Evolutionary conservation across 1,140 invertebrate genomes (phyloP).

Genomic region (Calliopsis andreniformis): DNA sequence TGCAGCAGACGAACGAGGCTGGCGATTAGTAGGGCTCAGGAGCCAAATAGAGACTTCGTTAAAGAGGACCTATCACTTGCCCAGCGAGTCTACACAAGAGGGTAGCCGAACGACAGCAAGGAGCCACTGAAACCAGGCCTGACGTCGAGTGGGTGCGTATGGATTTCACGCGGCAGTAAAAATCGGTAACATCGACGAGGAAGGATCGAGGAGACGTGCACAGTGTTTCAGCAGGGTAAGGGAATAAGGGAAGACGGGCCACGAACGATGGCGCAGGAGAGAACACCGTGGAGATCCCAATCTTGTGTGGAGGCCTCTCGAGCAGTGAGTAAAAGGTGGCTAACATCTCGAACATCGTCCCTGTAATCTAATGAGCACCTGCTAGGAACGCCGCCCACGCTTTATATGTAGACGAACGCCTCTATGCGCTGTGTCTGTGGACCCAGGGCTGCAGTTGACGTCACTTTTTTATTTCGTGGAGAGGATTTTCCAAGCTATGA

Average conservation of each 20-base stretch:
- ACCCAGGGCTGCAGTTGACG: constrained; percentile 53
- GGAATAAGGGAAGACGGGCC: constrained; percentile 31
- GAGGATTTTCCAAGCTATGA: no score
- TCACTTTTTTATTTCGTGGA: no score
- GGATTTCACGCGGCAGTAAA: constrained; percentile 52
- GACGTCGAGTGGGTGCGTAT: constrained; percentile 40
- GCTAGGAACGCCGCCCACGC: constrained; percentile 76
- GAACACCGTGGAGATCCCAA: constrained; percentile 72
- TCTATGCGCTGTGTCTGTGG: constrained; percentile 48
- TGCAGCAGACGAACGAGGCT: no score
- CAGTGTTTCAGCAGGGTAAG: constrained; percentile 30
- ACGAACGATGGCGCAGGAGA: constrained; percentile 52
- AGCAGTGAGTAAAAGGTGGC: constrained; percentile 79
- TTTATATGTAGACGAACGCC: constrained; percentile 71
- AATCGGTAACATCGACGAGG: constrained; percentile 51
- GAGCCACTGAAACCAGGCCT: constrained; percentile 31
- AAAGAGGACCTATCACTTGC: neutral
- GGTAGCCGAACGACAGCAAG: constrained; percentile 4
- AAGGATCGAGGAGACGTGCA: constrained; percentile 4
- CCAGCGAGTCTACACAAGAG: constrained; percentile 28
- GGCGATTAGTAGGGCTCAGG: neutral
- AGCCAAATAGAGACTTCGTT: constrained; percentile 45
- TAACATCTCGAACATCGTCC: constrained; percentile 78
- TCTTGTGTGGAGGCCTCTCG: constrained; percentile 75
- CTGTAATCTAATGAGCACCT: constrained; percentile 79